Conservation (phyloP, 2,113 vertebrate genomes). For the Ptychochromis oligacanthus region DNA sequence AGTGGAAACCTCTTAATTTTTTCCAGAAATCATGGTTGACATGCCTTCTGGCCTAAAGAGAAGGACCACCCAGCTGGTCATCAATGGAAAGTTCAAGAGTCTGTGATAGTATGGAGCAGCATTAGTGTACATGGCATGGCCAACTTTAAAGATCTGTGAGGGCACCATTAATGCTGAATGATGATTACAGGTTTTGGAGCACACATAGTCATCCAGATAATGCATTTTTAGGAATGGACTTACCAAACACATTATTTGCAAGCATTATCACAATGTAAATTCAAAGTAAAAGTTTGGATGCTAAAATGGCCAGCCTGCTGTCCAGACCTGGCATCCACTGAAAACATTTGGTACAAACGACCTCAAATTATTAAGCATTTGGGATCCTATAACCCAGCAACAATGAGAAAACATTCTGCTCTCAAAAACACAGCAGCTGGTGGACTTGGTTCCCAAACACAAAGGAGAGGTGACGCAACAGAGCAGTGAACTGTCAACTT, state of each 20-base stretch:
- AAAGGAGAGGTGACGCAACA: neutral
- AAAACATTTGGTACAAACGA: neutral
- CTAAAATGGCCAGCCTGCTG: neutral
- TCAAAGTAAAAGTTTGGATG: neutral
- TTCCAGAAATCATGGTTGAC: fast-evolving
- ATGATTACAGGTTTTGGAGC: neutral
- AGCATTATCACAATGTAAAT: neutral
- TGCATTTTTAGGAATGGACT: neutral
- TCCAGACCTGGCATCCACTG: neutral
- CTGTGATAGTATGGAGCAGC: neutral
- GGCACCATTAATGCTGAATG: neutral
- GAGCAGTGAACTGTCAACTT: neutral
- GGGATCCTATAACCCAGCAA: neutral
- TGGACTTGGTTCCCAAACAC: neutral
- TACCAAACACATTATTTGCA: fast-evolving
- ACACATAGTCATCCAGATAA: too few relatives aligned
- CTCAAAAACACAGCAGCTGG: neutral
- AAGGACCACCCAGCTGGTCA: neutral
- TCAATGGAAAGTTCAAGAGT: neutral
- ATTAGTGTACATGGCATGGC: neutral
- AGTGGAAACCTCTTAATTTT: neutral
- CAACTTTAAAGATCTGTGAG: neutral
- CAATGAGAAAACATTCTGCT: neutral
- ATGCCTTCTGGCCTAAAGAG: neutral
- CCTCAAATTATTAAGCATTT: neutral